Conservation (phyloP, 1,140 invertebrate genomes). For the Nixonia krombeini region DNA sequence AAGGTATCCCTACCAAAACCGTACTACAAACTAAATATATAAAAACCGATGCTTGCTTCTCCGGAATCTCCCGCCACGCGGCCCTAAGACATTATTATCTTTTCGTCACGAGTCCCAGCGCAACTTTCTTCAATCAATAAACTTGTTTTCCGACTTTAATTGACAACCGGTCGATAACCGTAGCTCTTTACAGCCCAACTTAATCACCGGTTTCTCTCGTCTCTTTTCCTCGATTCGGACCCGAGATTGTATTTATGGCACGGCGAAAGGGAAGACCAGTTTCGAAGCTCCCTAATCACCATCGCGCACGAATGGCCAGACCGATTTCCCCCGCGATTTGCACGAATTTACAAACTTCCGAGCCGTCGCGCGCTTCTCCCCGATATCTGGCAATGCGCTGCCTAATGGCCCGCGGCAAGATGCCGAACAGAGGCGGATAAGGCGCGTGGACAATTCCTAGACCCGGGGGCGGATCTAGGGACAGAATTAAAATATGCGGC, state of each 20-base stretch:
- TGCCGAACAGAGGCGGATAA: background rate
- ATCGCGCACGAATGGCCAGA: conserved; percentile 35
- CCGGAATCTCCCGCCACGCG: too few relatives aligned
- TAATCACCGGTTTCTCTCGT: conserved; percentile 19
- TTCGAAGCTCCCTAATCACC: conserved; percentile 41
- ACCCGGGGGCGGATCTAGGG: background rate
- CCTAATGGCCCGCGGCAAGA: background rate
- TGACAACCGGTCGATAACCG: conserved; percentile 31
- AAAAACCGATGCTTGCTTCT: too few relatives aligned
- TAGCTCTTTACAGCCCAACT: conserved; percentile 21
- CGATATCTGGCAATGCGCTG: background rate
- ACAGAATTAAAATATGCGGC: background rate
- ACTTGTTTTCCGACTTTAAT: conserved; percentile 4
- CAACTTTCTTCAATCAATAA: background rate
- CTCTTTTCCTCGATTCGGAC: conserved; percentile 36
- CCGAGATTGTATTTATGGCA: conserved; percentile 48
- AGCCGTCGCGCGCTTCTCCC: background rate
- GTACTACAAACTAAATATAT: too few relatives aligned
- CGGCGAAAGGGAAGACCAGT: conserved; percentile 45
- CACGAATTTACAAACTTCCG: conserved; percentile 44
- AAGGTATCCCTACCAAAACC: too few relatives aligned
- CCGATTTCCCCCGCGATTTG: conserved; percentile 44
- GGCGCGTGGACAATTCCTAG: background rate
- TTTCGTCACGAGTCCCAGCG: background rate
- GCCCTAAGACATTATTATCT: background rate